These are phyloP conservation scores for Megathymus violae DNA, from an alignment of 1,140 invertebrate genomes.

Conservation along the genomic window DNA sequence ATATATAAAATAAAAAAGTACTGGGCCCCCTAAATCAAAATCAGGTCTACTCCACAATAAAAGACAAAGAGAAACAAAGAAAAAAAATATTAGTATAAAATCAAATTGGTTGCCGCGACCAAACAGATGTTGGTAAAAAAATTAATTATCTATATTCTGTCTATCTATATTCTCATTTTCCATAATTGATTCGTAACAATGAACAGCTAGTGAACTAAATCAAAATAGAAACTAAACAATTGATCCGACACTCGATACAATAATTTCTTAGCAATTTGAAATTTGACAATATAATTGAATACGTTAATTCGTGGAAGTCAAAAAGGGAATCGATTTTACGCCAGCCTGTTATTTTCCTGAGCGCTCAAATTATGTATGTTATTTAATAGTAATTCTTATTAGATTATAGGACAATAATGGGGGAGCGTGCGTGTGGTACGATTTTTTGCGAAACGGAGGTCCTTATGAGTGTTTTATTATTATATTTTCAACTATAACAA, in stretches of 20 bases:
- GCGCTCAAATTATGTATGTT: constrained; percentile 61
- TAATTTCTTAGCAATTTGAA: constrained; percentile 21
- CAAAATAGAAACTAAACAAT: too few species aligned
- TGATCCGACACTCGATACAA: constrained; percentile 13
- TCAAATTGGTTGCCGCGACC: too few species aligned
- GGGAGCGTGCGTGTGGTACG: constrained; percentile 70
- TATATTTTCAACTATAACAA: constrained; percentile 74
- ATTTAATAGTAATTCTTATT: constrained; percentile 57
- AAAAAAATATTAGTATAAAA: too few species aligned
- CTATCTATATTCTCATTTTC: too few species aligned
- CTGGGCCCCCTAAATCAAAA: too few species aligned
- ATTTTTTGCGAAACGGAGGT: constrained; percentile 72
- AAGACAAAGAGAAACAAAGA: too few species aligned
- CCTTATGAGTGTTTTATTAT: constrained; percentile 70
- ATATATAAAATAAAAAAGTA: too few species aligned
- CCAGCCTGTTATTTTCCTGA: constrained; percentile 55
- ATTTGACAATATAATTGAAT: constrained; percentile 30
- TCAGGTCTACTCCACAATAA: too few species aligned
- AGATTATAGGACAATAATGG: constrained; percentile 68
- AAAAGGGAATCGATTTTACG: constrained; percentile 45
- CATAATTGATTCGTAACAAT: too few species aligned
- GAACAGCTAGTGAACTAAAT: too few species aligned
- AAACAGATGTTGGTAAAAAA: too few species aligned
- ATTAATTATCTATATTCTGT: too few species aligned
- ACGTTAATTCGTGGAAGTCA: constrained; percentile 44